Evolutionary conservation across 2,888 invertebrate genomes (phyloP), one percentile per base, ranked within the genome.

Genomic region (Brachypalpus laphriformis): DNA sequence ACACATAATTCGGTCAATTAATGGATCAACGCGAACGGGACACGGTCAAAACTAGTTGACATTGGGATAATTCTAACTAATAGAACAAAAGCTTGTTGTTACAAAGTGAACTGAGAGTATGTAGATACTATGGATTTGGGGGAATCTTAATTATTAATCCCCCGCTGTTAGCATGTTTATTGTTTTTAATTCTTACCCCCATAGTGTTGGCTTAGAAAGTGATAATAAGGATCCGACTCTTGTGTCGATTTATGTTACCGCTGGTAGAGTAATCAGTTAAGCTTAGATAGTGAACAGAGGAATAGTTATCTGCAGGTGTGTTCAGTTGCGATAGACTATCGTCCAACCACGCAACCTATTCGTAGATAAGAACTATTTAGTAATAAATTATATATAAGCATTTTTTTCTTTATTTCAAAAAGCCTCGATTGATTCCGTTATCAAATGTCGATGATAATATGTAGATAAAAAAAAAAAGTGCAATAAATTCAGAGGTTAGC

Each of bases 61-160:
- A 76, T 77, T 70, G 54, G 34, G 31, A 54, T 63, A 28, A 61
- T 25, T 77, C 22, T 5, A 61, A 51, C 51, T 22, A 59, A 57
- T 76, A 66, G 8, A 59, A 66, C 66, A 76, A 66, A 49, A 45
- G 47, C 65, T 66, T 57, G n/a, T 11, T 18, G 4, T 34, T 37
- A 11, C 31, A 31, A 45, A 70, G 47, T 47, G 25, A 3, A n/a
- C 5, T 11, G 42, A 42, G 25, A 16, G 56, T 6, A 37, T 7
- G 8, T 25, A 57, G 11, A 18, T 37, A 37, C 22, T 40, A n/a
- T 2, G 9, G 20, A n/a, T 45, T 31, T 11, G 40, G 3, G 22
- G 47, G 20, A 45, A 37, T 51, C 6, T 28, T 40, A 57, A 68
- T 76, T 59, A 68, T 76, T 59, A 25, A 57, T 37, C 45, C 45